These are phyloP conservation scores for Tragelaphus strepsiceros DNA, from an alignment of 2,113 vertebrate genomes.

Conservation along the genomic window DNA sequence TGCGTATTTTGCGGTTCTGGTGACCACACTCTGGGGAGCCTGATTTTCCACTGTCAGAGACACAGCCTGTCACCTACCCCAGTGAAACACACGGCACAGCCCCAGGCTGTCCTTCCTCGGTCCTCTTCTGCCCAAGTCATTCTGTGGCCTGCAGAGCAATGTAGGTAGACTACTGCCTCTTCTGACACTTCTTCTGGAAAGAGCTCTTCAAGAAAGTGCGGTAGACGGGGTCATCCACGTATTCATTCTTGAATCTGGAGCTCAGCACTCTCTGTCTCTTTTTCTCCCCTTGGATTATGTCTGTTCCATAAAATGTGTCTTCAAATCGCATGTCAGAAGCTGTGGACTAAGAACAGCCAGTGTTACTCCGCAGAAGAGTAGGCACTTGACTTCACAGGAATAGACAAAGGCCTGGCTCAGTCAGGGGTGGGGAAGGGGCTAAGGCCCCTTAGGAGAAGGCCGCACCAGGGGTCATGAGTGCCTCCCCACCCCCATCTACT, in stretches of 20 bases:
- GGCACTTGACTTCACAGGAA: background rate
- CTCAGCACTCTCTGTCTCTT: slow-evolving; percentile 93
- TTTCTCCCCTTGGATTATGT: slow-evolving; percentile 87
- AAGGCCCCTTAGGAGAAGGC: background rate
- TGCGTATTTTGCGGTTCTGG: background rate
- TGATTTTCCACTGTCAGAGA: slow-evolving; percentile 32
- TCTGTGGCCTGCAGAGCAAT: background rate
- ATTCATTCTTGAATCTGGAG: slow-evolving; percentile 94
- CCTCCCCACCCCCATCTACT: background rate
- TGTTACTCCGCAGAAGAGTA: slow-evolving; percentile 6
- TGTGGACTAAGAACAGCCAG: slow-evolving; percentile 87
- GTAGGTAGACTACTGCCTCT: slow-evolving; percentile 80
- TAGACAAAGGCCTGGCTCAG: background rate
- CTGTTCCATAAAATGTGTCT: slow-evolving; percentile 90
- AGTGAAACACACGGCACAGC: background rate
- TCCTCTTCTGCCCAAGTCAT: background rate
- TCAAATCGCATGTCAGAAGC: slow-evolving; percentile 97
- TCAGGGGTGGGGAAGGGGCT: background rate
- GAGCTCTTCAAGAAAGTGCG: slow-evolving; percentile 85
- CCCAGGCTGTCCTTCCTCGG: background rate
- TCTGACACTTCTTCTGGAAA: slow-evolving; percentile 86
- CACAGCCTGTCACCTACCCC: background rate
- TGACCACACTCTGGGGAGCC: background rate
- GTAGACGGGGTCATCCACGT: slow-evolving; percentile 91
- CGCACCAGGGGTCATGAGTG: background rate